Conservation (phyloP, 2,113 vertebrate species). For the Pteruthius melanotis region DNA sequence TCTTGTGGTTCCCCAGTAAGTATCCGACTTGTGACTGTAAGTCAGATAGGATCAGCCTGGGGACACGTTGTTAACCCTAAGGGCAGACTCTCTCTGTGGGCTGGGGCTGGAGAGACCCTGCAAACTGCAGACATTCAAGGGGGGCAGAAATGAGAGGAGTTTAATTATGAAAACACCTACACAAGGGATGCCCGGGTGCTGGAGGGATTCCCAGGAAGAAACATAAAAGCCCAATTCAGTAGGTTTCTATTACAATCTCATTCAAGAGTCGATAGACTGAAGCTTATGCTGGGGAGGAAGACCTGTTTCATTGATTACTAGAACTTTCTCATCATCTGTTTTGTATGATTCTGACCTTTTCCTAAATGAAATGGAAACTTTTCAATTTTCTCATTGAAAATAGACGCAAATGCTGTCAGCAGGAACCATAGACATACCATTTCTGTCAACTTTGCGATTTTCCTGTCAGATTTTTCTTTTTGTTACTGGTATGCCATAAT, state of each 20-base stretch:
- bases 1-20: background rate
- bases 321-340: background rate
- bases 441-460: constrained; percentile 27
- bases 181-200: background rate
- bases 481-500: background rate
- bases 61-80: background rate
- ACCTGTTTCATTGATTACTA: background rate
- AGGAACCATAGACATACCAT: background rate
- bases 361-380: constrained; percentile 9
- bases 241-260: background rate
- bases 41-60: background rate
- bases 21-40: background rate
- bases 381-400: background rate
- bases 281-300: background rate
- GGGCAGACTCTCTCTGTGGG: no score
- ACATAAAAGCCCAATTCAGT: background rate
- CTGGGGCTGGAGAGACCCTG: background rate
- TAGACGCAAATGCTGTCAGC: background rate
- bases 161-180: background rate
- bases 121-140: background rate
- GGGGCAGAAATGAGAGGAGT: background rate
- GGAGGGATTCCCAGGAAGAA: background rate
- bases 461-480: constrained; percentile 14
- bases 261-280: background rate
- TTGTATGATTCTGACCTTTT: constrained; percentile 28